Percentiles rank a stretch among this genome's conserved stretches.
Evolutionary conservation across 2,113 vertebrate genomes (phyloP).

Genomic region (Hirundichthys speculiger): DNA sequence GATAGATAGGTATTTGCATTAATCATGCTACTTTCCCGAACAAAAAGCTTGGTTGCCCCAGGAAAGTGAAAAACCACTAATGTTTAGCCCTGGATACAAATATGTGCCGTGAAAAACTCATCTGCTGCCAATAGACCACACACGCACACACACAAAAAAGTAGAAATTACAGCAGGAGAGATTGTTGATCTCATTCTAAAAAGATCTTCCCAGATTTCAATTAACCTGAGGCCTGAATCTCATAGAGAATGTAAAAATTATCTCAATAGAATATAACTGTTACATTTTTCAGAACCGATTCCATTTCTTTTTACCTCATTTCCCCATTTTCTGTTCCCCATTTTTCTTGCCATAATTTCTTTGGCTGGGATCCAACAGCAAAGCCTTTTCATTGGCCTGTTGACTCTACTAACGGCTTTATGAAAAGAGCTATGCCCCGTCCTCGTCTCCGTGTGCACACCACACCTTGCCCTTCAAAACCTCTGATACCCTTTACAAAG

Average conservation of each 20-base stretch:
- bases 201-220: constrained; percentile 38
- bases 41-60: no score
- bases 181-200: constrained; percentile 32
- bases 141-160: no score
- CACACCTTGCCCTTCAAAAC: constrained; percentile 43
- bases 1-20: no score
- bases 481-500: constrained; percentile 37
- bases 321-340: constrained; percentile 17
- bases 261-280: constrained; percentile 12
- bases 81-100: no score
- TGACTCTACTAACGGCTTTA: constrained; percentile 66
- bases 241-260: no score
- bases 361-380: constrained; percentile 40
- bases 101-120: no score
- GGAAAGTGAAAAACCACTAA: no score
- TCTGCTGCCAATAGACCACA: no score
- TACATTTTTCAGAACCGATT: constrained; percentile 34
- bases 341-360: constrained; percentile 24
- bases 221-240: constrained; percentile 37
- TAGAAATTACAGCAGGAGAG: constrained; percentile 4
- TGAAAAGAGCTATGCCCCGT: constrained; percentile 37
- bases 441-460: constrained; percentile 57
- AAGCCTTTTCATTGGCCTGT: constrained; percentile 47
- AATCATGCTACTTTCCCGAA: no score
- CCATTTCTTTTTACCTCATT: background rate